Percentiles rank a stretch among this genome's conserved stretches.
Evolutionary conservation across 1,140 invertebrate genomes (phyloP).

Genomic region (Psilanteris sp.): DNA sequence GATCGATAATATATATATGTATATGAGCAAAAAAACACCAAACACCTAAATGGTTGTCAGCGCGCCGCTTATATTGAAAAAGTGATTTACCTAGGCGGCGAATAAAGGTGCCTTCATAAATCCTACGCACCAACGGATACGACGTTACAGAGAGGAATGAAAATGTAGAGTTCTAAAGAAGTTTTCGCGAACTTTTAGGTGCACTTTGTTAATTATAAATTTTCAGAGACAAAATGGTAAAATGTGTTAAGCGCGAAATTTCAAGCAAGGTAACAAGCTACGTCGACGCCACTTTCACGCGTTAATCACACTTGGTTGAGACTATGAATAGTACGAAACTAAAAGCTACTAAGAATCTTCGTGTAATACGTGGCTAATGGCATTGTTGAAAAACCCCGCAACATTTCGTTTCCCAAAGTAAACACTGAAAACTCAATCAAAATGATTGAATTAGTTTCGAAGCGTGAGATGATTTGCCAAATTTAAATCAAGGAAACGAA

Average conservation of each 20-base stretch:
- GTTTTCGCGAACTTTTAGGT: conserved; percentile 22
- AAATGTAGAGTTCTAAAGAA: conserved; percentile 16
- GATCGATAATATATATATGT: too few relatives aligned
- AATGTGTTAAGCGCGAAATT: conserved; percentile 18
- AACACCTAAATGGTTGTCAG: conserved; percentile 22
- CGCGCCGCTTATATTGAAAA: conserved; percentile 38
- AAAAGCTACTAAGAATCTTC: conserved; percentile 11
- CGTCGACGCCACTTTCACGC: conserved; percentile 37
- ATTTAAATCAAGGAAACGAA: too few relatives aligned
- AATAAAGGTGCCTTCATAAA: conserved; percentile 44
- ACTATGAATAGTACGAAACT: conserved; percentile 48
- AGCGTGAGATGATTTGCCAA: too few relatives aligned
- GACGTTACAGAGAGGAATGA: conserved; percentile 32
- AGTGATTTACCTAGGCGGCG: conserved; percentile 35
- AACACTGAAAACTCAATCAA: too few relatives aligned
- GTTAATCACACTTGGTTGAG: conserved; percentile 44
- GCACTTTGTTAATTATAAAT: conserved; percentile 45
- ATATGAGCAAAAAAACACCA: conserved; percentile 24
- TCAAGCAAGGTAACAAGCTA: conserved; percentile 29
- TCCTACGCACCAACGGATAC: conserved; percentile 14
- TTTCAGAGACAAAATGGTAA: conserved; percentile 27
- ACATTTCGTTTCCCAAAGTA: background rate
- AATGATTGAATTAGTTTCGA: conserved; percentile 26
- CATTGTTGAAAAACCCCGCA: conserved; percentile 34
- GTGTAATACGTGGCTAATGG: conserved; percentile 31